phyloP scores from a whole-genome alignment of 1,140 invertebrate species.

The Caenorhabditis latens region DNA sequence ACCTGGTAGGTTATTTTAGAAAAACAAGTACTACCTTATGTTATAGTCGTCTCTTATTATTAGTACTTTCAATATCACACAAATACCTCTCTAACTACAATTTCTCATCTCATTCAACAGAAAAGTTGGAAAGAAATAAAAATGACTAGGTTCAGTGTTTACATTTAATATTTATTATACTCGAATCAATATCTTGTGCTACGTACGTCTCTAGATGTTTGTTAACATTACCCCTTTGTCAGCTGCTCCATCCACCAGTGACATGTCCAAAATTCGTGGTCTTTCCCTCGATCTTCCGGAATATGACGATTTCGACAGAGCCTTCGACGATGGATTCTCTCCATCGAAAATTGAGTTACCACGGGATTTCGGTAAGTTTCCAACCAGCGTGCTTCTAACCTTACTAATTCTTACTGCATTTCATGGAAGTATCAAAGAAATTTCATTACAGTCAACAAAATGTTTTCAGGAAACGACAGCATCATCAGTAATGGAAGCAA shows the following conservation, averaged over 20 bases:
- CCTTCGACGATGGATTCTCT: slow-evolving; percentile 33
- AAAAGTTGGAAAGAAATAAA: not conserved
- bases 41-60: not conserved
- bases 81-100: not conserved
- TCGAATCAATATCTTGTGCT: not conserved
- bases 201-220: not conserved
- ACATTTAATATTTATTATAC: not conserved
- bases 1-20: slow-evolving; percentile 21
- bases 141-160: not conserved
- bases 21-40: not conserved
- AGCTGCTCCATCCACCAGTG: slow-evolving; percentile 2
- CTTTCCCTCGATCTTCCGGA: slow-evolving; percentile 47
- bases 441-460: too few species aligned
- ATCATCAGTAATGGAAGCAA: not conserved
- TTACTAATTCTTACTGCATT: not conserved
- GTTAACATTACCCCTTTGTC: slow-evolving; percentile 44
- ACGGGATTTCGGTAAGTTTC: slow-evolving; percentile 14
- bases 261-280: slow-evolving; percentile 27
- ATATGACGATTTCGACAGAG: slow-evolving; percentile 34
- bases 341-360: slow-evolving; percentile 33
- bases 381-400: not conserved
- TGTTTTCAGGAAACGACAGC: slow-evolving; percentile 5
- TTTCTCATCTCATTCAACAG: not conserved
- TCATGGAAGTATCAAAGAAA: too few species aligned
- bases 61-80: too few species aligned